phyloP scores from a whole-genome alignment of 2,888 invertebrate species.

The Drosophila neonasuta region DNA sequence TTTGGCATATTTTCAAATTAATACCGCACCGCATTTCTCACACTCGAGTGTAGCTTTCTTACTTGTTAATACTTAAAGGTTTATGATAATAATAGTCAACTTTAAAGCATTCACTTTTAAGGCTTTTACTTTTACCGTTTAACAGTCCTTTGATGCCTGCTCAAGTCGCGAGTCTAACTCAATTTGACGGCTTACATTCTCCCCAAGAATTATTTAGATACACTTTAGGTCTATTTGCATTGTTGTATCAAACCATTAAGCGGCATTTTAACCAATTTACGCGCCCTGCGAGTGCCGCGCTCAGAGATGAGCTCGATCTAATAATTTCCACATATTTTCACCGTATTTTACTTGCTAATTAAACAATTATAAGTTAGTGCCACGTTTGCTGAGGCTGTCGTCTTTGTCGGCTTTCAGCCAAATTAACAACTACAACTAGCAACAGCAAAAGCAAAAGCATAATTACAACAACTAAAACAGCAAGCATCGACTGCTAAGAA shows the following conservation, averaged over 20 bases:
- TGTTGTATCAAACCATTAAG: constrained; percentile 1
- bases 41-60: too few relatives aligned
- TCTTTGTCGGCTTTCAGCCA: constrained; percentile 38
- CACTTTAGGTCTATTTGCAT: constrained; percentile 2
- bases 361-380: constrained; percentile 72
- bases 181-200: not conserved
- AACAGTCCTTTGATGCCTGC: not conserved
- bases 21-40: too few relatives aligned
- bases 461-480: constrained; percentile 16
- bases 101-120: not conserved
- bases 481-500: constrained; percentile 42
- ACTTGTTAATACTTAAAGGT: too few relatives aligned
- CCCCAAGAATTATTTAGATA: not conserved
- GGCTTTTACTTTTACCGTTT: not conserved
- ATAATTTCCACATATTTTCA: constrained; percentile 69
- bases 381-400: constrained; percentile 16
- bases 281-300: not conserved
- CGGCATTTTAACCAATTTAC: constrained; percentile 17
- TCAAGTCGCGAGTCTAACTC: not conserved
- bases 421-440: constrained; percentile 57
- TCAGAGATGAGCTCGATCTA: constrained; percentile 40
- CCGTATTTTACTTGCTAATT: constrained; percentile 72
- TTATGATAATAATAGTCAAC: not conserved
- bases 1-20: too few relatives aligned
- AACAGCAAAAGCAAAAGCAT: constrained; percentile 10